Evolutionary conservation across 2,888 invertebrate species (phyloP).

Genomic region (Steinernema carpocapsae): DNA sequence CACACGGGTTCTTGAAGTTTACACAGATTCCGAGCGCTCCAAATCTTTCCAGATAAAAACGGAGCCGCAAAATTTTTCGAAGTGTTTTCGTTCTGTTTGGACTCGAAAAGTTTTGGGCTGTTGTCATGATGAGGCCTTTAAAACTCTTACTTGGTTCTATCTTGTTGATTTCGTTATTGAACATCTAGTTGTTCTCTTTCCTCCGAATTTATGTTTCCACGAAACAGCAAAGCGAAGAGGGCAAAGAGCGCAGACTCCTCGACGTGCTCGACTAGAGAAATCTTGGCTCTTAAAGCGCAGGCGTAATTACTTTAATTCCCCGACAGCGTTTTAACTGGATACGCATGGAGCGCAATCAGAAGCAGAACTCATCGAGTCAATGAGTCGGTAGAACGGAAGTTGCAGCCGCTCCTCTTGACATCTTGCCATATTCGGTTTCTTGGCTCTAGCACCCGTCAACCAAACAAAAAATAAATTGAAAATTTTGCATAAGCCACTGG

Average conservation of each 20-base stretch:
- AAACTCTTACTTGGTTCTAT: background rate
- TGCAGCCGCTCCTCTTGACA: background rate
- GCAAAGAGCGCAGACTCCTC: too few species aligned
- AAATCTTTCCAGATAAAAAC: too few species aligned
- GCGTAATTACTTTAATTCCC: slow-evolving; percentile 24
- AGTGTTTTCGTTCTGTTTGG: slow-evolving; percentile 24
- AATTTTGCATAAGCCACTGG: background rate
- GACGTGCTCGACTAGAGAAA: too few species aligned
- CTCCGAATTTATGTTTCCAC: too few species aligned
- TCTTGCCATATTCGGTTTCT: background rate
- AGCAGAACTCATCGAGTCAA: slow-evolving; percentile 14
- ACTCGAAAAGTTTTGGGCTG: background rate
- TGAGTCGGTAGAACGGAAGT: background rate
- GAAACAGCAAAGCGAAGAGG: too few species aligned
- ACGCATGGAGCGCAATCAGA: background rate
- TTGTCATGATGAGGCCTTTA: slow-evolving; percentile 27
- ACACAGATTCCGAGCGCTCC: too few species aligned
- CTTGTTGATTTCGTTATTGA: slow-evolving; percentile 32
- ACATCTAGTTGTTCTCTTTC: slow-evolving; percentile 1
- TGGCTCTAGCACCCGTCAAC: background rate
- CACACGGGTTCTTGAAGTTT: too few species aligned
- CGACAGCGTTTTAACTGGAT: slow-evolving; percentile 10
- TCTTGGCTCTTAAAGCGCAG: background rate
- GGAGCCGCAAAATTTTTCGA: background rate
- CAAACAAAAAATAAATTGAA: slow-evolving; percentile 30